phyloP scores from a whole-genome alignment of 2,113 vertebrate species.

The Sinocyclocheilus rhinocerous region DNA sequence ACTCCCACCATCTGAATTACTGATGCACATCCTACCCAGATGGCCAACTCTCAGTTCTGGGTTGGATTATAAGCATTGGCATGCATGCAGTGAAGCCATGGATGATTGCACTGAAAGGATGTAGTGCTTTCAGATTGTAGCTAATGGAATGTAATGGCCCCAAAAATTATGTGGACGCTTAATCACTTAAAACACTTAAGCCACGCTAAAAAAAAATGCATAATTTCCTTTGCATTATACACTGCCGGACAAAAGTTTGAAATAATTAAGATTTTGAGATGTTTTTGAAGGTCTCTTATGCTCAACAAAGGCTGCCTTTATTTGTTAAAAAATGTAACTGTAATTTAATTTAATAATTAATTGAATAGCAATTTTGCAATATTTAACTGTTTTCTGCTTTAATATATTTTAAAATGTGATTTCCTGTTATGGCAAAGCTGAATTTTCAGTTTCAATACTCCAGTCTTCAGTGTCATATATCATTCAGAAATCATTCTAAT shows the following conservation, averaged over 20 bases:
- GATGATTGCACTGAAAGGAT: not conserved
- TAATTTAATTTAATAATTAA: too few species aligned
- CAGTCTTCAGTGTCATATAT: too few species aligned
- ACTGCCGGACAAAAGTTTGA: not conserved
- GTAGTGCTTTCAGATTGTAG: not conserved
- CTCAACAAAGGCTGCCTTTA: too few species aligned
- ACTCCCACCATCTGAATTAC: constrained; percentile 26
- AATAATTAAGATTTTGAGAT: too few species aligned
- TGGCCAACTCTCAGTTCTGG: constrained; percentile 19
- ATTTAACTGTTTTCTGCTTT: too few species aligned
- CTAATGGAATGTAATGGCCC: not conserved
- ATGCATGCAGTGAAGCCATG: not conserved
- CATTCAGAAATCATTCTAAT: too few species aligned
- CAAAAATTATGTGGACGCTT: not conserved
- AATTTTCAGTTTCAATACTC: too few species aligned
- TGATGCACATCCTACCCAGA: constrained; percentile 38
- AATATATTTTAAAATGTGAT: too few species aligned
- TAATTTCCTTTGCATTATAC: not conserved
- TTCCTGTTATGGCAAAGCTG: too few species aligned
- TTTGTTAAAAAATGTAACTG: too few species aligned
- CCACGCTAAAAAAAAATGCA: not conserved
- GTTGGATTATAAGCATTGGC: constrained; percentile 17
- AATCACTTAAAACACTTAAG: constrained; percentile 1
- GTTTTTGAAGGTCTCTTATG: too few species aligned
- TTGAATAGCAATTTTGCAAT: too few species aligned